A percentile compares a stretch with the other conserved stretches of the same genome.
phyloP scores from a whole-genome alignment of 2,797 vertebrate genomes.

The Danio choprae region DNA sequence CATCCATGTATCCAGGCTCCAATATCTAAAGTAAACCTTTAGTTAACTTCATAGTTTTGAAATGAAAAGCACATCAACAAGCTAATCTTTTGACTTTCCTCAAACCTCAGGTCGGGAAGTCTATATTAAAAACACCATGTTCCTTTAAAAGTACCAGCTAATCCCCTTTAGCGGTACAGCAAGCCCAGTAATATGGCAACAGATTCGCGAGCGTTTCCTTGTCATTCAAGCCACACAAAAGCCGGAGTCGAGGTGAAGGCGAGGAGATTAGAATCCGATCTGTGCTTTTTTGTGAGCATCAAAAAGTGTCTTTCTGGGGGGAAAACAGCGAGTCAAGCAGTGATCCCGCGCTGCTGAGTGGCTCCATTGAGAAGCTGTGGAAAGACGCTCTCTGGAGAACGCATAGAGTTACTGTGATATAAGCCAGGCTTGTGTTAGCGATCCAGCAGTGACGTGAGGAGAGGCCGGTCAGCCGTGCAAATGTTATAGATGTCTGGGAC shows the following conservation, averaged over 20 bases:
- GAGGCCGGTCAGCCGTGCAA: background rate
- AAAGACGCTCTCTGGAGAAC: constrained; percentile 22
- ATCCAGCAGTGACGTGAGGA: background rate
- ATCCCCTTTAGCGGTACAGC: background rate
- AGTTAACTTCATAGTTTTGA: too few relatives aligned
- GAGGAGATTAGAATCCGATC: constrained; percentile 46
- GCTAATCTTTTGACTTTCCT: too few relatives aligned
- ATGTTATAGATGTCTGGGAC: constrained; percentile 6
- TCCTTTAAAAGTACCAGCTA: background rate
- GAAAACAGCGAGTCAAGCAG: constrained; percentile 27
- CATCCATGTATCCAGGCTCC: too few relatives aligned
- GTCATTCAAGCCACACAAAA: constrained; percentile 35
- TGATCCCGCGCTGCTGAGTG: constrained; percentile 32
- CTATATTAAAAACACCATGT: background rate
- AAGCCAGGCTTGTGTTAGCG: constrained; percentile 23
- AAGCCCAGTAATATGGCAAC: background rate
- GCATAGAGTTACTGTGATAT: constrained; percentile 14
- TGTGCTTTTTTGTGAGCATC: constrained; percentile 34
- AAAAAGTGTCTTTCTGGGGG: constrained; percentile 35
- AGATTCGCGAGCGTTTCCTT: background rate
- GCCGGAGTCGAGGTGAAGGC: background rate
- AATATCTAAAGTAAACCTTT: too few relatives aligned
- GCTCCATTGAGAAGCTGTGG: constrained; percentile 21
- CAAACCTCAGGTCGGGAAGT: too few relatives aligned
- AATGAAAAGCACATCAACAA: too few relatives aligned